A percentile compares a stretch with the other conserved stretches of the same genome.
These are phyloP conservation scores for Delichon dasypus DNA, from an alignment of 2,797 vertebrate genomes.

Conservation along the genomic window DNA sequence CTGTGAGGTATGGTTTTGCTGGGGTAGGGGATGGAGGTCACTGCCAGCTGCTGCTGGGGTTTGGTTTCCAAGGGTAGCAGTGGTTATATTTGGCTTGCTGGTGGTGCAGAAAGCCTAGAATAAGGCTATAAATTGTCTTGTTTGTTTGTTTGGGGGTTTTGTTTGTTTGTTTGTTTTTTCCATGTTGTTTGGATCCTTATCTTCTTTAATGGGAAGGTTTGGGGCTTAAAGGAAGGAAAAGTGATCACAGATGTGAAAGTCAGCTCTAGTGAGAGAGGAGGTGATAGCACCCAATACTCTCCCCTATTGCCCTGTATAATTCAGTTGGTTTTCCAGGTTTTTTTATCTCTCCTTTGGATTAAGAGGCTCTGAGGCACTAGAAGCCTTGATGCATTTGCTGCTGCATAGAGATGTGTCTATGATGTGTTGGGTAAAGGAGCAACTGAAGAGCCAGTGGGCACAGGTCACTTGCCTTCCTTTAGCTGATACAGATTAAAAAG, in stretches of 20 bases:
- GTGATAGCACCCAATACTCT: background rate
- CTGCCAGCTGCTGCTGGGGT: background rate
- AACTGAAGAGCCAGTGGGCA: background rate
- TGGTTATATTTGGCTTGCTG: background rate
- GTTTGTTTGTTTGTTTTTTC: too few relatives aligned
- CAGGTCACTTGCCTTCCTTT: background rate
- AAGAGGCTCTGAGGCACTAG: constrained; percentile 2
- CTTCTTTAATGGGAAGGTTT: background rate
- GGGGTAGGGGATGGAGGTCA: background rate
- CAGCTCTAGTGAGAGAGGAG: background rate
- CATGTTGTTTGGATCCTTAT: background rate
- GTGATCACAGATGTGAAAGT: background rate
- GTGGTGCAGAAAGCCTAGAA: background rate
- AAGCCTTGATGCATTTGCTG: background rate
- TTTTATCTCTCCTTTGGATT: constrained; percentile 30
- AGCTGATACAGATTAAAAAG: background rate
- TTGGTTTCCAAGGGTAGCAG: background rate
- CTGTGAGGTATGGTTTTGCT: background rate
- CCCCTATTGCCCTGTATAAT: background rate
- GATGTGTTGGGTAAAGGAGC: background rate
- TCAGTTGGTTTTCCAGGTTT: background rate
- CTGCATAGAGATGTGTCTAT: background rate
- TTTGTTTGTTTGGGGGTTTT: background rate
- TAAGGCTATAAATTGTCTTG: background rate
- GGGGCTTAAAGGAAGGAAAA: background rate